Conservation (phyloP, 2,888 invertebrate genomes). For the Amphiduros pacificus region DNA sequence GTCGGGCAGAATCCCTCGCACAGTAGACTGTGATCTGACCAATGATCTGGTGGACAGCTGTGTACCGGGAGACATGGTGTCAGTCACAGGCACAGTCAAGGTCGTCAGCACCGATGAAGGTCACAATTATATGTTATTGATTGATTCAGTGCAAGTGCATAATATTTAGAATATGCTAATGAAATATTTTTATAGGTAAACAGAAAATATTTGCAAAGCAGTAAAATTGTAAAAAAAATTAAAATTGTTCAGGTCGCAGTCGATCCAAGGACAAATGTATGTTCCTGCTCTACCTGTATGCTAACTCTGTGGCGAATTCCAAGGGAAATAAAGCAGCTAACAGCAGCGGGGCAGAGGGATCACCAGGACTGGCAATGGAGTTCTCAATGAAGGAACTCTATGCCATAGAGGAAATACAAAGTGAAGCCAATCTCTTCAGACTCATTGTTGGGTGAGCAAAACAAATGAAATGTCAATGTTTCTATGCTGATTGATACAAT, state of each 20-base stretch:
- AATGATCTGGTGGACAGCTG: constrained; percentile 82
- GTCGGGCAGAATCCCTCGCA: constrained; percentile 67
- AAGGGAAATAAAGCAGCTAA: constrained; percentile 51
- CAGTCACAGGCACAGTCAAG: constrained; percentile 83
- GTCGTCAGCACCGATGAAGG: constrained; percentile 55
- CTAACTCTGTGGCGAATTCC: constrained; percentile 75
- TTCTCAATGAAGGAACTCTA: constrained; percentile 75
- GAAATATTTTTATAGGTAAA: too few species aligned
- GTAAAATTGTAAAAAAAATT: too few species aligned
- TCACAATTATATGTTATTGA: constrained; percentile 26
- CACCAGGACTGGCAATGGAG: constrained; percentile 63
- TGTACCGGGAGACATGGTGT: constrained; percentile 85
- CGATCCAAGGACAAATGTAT: constrained; percentile 60
- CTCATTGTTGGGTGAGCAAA: constrained; percentile 69
- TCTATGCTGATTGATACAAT: neutral
- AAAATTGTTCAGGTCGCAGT: constrained; percentile 44
- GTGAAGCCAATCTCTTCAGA: constrained; percentile 74
- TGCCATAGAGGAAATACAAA: constrained; percentile 72
- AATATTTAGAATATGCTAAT: too few species aligned
- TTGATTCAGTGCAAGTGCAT: too few species aligned
- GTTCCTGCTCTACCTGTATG: constrained; percentile 74
- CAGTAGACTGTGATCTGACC: constrained; percentile 82
- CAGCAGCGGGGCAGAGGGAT: constrained; percentile 6
- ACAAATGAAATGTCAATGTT: neutral
- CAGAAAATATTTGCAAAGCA: too few species aligned